Evolutionary conservation across 2,888 invertebrate genomes (phyloP).

Genomic region (Drosophila pullipes): DNA sequence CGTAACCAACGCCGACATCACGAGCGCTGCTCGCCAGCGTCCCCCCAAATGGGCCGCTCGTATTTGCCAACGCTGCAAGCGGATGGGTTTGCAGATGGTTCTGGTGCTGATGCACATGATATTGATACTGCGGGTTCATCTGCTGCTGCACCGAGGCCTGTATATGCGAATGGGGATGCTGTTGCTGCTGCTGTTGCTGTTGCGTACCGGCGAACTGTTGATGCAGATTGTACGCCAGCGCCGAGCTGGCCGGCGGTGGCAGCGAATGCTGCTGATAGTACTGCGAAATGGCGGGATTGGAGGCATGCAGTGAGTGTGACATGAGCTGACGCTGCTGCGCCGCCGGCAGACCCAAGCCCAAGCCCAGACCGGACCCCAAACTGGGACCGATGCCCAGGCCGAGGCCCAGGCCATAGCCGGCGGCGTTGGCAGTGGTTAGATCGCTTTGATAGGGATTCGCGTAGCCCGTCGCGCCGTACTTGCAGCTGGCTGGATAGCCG

Average conservation of each 20-base stretch:
- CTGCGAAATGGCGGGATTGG: constrained; percentile 85
- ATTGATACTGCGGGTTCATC: constrained; percentile 84
- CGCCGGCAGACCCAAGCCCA: constrained; percentile 55
- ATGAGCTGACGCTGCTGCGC: constrained; percentile 83
- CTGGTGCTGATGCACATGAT: constrained; percentile 84
- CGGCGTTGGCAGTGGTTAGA: constrained; percentile 34
- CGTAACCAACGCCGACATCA: constrained; percentile 66
- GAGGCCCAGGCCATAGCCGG: constrained; percentile 56
- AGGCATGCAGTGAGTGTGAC: constrained; percentile 84
- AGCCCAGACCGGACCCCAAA: constrained; percentile 27
- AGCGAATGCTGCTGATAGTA: constrained; percentile 78
- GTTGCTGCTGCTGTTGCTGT: constrained; percentile 58
- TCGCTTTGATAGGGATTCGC: constrained; percentile 81
- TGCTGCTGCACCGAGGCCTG: constrained; percentile 84
- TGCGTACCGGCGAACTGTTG: constrained; percentile 84
- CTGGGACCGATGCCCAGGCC: constrained; percentile 38
- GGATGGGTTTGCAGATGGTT: constrained; percentile 84
- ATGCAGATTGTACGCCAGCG: constrained; percentile 81
- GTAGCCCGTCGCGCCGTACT: constrained; percentile 68
- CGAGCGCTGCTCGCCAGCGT: constrained; percentile 80
- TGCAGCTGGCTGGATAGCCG: constrained; percentile 76
- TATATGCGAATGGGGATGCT: constrained; percentile 76
- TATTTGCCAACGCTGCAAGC: constrained; percentile 78
- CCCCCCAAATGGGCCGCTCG: constrained; percentile 80
- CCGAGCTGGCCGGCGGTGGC: constrained; percentile 53